phyloP scores from a whole-genome alignment of 2,888 invertebrate species.

The Philhelius pedissequus region DNA sequence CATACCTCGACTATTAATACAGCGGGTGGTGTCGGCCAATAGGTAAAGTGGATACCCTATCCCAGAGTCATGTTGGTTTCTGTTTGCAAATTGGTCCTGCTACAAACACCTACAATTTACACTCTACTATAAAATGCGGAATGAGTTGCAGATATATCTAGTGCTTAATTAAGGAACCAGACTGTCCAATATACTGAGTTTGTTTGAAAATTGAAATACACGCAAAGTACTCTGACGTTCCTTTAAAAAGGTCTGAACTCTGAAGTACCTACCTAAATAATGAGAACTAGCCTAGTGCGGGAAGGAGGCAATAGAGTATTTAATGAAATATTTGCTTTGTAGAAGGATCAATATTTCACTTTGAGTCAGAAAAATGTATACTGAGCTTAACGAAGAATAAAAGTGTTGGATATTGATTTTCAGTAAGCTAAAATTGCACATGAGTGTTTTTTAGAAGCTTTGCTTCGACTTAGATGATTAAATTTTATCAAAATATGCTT shows the following conservation, averaged over 20 bases:
- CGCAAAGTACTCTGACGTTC: neutral
- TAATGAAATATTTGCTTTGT: slow-evolving; percentile 37
- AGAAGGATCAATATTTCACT: slow-evolving; percentile 11
- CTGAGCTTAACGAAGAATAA: neutral
- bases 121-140: neutral
- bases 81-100: slow-evolving; percentile 34
- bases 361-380: neutral
- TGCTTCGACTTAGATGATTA: neutral
- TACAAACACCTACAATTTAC: slow-evolving; percentile 14
- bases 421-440: neutral
- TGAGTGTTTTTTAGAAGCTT: neutral
- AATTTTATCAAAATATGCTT: neutral
- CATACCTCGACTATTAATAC: neutral
- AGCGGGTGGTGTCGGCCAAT: neutral
- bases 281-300: no score
- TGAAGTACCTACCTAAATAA: neutral
- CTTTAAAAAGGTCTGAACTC: neutral
- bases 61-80: neutral
- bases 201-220: slow-evolving; percentile 6
- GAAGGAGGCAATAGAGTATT: neutral
- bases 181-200: slow-evolving; percentile 6
- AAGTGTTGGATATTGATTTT: slow-evolving; percentile 10
- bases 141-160: neutral
- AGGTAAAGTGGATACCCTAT: slow-evolving; percentile 23
- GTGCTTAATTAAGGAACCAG: slow-evolving; percentile 35